Evolutionary conservation across 2,888 invertebrate species (phyloP).

Genomic region (Hofmannophila pseudospretella): DNA sequence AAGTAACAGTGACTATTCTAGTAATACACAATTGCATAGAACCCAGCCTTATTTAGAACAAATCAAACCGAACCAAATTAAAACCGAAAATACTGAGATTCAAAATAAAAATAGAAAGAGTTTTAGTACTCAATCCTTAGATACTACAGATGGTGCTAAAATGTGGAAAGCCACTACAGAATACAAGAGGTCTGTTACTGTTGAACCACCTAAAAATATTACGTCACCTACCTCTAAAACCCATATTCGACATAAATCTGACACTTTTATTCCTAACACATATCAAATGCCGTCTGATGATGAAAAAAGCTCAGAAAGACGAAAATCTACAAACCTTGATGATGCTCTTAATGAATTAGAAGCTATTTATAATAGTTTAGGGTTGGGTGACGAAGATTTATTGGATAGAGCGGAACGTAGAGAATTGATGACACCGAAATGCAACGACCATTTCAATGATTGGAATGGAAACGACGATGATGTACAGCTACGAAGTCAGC

Average conservation of each 20-base stretch:
- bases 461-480: constrained; percentile 74
- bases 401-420: constrained; percentile 87
- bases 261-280: constrained; percentile 52
- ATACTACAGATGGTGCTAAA: constrained; percentile 60
- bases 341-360: constrained; percentile 93
- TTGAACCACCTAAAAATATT: constrained; percentile 49
- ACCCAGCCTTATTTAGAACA: constrained; percentile 36
- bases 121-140: constrained; percentile 42
- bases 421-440: constrained; percentile 79
- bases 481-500: constrained; percentile 64
- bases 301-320: constrained; percentile 67
- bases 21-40: constrained; percentile 37
- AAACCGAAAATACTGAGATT: constrained; percentile 37
- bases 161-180: constrained; percentile 72
- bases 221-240: constrained; percentile 58
- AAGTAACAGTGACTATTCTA: constrained; percentile 59
- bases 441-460: constrained; percentile 65
- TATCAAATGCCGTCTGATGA: constrained; percentile 67
- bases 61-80: constrained; percentile 23
- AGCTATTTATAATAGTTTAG: constrained; percentile 92
- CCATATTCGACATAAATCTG: constrained; percentile 67
- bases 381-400: constrained; percentile 89
- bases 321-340: constrained; percentile 88
- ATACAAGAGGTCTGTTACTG: constrained; percentile 60
- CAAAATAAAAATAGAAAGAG: constrained; percentile 50